Evolutionary conservation across 1,140 invertebrate species (phyloP), one percentile per base, ranked within the genome.

Genomic region (Drosophila elegans): DNA sequence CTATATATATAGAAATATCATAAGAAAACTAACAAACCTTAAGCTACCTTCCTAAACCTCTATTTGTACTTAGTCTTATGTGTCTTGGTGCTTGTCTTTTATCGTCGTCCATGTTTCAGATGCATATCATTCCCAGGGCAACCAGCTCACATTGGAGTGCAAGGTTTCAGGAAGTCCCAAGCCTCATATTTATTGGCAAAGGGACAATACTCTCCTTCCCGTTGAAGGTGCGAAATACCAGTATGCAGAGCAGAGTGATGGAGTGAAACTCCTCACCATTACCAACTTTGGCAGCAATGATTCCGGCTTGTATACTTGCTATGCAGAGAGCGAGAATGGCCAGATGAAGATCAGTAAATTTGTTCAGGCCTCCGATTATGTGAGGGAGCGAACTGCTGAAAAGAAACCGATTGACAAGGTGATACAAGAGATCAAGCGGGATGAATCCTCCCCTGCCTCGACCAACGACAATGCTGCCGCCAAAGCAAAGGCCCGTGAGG

Each of bases 121-220:
- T 78, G 69, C 91, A 75, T 92, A 91, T 78, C 78, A 92, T 67
- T 77, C 83, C 67, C 83, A 91, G 54, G 54, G 45, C 34, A 91
- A 92, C 54, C 75, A 80, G 21, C 68, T 92, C 3, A 78, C 72
- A 0, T 60, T 92, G 42, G 91, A 92, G 69, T 92, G 91, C 73
- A 92, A 92, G 46, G 80, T 91, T 5, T 89, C 91, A 5, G 90
- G 90, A n/a, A 86, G 86, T 36, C 91, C 91, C 10, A 92, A 91
- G 57, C 91, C 91, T 0, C 27, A 62, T 1, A 94, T 99, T 4
- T 95, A 95, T 62, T 98, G 97, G 97, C 96, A 95, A 44, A 97
- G 96, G 86, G 96, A 98, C 91, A 95, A 95, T 2, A 91, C 94
- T 36, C 90, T 94, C 39, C 72, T 96, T 11, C 76, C 82, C 2